Conservation (phyloP, 2,888 invertebrate genomes). For the Phragmatobia fuliginosa region DNA sequence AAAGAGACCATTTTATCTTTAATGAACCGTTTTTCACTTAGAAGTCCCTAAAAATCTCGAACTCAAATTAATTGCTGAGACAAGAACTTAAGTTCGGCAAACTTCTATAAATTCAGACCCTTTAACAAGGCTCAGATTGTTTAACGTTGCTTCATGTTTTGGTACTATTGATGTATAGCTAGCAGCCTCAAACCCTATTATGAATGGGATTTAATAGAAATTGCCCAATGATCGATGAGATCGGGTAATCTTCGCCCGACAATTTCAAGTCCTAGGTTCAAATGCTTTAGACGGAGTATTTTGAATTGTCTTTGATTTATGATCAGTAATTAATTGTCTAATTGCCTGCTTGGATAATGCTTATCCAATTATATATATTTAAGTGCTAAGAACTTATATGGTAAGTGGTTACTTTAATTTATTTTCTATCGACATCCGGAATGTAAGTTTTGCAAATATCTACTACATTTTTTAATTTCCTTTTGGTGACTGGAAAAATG, state of each 20-base stretch:
- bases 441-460: background rate
- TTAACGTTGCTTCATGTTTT: conserved; percentile 40
- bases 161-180: conserved; percentile 36
- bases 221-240: background rate
- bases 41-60: conserved; percentile 2
- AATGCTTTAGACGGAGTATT: background rate
- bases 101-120: conserved; percentile 33
- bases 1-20: background rate
- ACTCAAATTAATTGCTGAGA: conserved; percentile 28
- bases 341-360: background rate
- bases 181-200: conserved; percentile 10
- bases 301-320: background rate
- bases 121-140: conserved; percentile 40
- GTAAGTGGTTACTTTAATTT: background rate
- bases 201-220: conserved; percentile 15
- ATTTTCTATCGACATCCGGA: background rate
- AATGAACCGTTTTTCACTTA: background rate
- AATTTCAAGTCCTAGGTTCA: background rate
- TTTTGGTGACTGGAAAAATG: too few species aligned
- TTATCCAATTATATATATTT: background rate
- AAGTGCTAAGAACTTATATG: background rate
- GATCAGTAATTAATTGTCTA: background rate
- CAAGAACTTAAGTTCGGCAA: conserved; percentile 24
- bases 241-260: background rate
- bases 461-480: background rate